Base-by-base conservation (phyloP, 1,140 invertebrate species). In the Antheraea mylitta region DNA sequence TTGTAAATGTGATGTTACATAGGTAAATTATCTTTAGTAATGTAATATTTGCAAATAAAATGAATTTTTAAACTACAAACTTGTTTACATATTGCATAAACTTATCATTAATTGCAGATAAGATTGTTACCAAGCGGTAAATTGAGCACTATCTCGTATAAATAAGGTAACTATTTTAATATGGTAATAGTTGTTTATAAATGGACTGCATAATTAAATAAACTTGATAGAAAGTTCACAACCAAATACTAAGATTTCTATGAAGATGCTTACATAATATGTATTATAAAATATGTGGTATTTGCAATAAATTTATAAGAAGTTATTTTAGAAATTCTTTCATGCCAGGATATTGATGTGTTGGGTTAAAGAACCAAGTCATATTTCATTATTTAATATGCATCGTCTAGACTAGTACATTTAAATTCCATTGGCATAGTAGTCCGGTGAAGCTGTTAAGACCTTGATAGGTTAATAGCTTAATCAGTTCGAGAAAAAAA, bases 381-480 rank as follows among this genome's bases (percentile, higher is more conserved):
- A 53, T 16, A 16, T 10, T 13, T 53, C 45, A 37, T 63, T 37
- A 42, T 38, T 6, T 9, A 38, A 62, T n/a, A 65, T 38, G 64
- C 64, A 65, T 42, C 64, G 7, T 36, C 53, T 48, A 65, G 64
- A 65, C 64, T 65, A 65, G 64, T 65, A 30, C 48, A 45, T 65
- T 65, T 65, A 53, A 53, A 16, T 16, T 16, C 11, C 6, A 30
- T 30, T 30, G 22, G 22, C 22, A 30, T 30, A n/a, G n/a, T n/a
- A n/a, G n/a, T n/a, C n/a, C n/a, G n/a, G n/a, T n/a, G n/a, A n/a
- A n/a, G n/a, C n/a, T n/a, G n/a, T n/a, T n/a, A n/a, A n/a, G n/a
- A n/a, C n/a, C n/a, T n/a, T n/a, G n/a, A n/a, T n/a, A n/a, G n/a
- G n/a, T n/a, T n/a, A n/a, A n/a, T n/a, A n/a, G n/a, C n/a, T n/a